Base-by-base conservation (phyloP, 2,797 vertebrate species). In the Oreochromis grahami region DNA sequence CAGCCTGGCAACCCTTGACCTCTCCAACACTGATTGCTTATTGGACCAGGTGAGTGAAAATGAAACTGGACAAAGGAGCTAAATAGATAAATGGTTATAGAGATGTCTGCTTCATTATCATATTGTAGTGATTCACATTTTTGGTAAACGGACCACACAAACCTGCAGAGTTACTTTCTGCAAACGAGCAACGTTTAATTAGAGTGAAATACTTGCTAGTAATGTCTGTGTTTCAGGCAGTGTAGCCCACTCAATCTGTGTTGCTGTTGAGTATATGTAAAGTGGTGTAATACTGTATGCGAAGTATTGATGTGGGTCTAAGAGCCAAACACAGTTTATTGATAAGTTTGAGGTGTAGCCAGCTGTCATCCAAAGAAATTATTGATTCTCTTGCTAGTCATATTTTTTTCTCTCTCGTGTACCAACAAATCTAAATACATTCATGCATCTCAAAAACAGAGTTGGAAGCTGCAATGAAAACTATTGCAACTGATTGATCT, bases 1-100 rank as follows among this genome's bases (percentile, higher is more conserved):
- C 93, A 96, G 96, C 87, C 96, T 99, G 91, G 91, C 91, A 79
- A 97, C 97, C 17, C 96, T 99, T 94, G 98, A 99, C 95, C 96
- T 99, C 90, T 99, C 98, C 90, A 98, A 97, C 94, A 98, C 98
- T 0, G 98, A 99, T 92, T 99, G 98, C 93, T 97, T 97, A 1
- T 94, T 99, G 92, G 98, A 99, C 93, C 96, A 97, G 97, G 98
- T 99, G 96, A 95, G 95, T 89, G 50, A 11, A 6, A 12, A 36
- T 3, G 1, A 65, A 15, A 19, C 5, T 21, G 21, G 8, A 41
- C 3, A n/a, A 36, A 0, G 45, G 41, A 15, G 13, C 12, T 26
- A 4, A n/a, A 76, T 24, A 41, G 26, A 77, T n/a, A 32, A 0
- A 43, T 21, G 2, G 17, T 13, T 43, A 21, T 0, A 10, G 0